phyloP scores from a whole-genome alignment of 2,797 vertebrate species.

The Apogon talboti region DNA sequence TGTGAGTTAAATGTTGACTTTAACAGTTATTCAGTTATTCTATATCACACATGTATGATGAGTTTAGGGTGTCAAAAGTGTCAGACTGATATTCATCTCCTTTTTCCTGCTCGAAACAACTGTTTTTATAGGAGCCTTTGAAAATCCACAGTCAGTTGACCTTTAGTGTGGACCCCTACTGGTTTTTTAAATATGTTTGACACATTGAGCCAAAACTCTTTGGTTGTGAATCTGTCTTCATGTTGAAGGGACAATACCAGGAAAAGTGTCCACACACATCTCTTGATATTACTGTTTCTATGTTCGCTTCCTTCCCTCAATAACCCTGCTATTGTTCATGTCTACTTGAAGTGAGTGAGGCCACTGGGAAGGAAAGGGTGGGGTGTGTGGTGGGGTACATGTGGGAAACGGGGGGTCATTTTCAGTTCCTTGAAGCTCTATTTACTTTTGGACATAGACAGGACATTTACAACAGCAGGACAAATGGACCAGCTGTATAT shows the following conservation, averaged over 20 bases:
- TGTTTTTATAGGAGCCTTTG: no score
- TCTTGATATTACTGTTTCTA: slow-evolving; percentile 8
- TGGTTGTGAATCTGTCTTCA: slow-evolving; percentile 36
- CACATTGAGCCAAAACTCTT: neutral
- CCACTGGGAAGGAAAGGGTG: slow-evolving; percentile 52
- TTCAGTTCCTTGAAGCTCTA: slow-evolving; percentile 30
- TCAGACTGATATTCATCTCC: no score
- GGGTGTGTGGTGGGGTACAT: slow-evolving; percentile 8
- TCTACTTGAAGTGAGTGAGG: slow-evolving; percentile 3
- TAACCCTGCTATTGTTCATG: slow-evolving; percentile 7
- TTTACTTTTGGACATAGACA: slow-evolving; percentile 32
- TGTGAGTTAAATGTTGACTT: no score
- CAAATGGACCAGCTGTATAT: no score
- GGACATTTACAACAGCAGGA: slow-evolving; percentile 29
- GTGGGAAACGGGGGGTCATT: slow-evolving; percentile 34
- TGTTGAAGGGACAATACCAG: slow-evolving; percentile 48
- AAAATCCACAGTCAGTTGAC: no score
- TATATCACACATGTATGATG: no score
- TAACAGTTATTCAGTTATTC: no score
- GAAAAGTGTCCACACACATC: slow-evolving; percentile 33
- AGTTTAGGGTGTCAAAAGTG: no score
- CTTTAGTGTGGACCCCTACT: no score
- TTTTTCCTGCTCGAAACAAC: no score
- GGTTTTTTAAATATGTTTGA: neutral
- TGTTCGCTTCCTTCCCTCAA: slow-evolving; percentile 56